Evolutionary conservation across 2,113 vertebrate genomes (phyloP).

Genomic region (Emydura subglobosa): DNA sequence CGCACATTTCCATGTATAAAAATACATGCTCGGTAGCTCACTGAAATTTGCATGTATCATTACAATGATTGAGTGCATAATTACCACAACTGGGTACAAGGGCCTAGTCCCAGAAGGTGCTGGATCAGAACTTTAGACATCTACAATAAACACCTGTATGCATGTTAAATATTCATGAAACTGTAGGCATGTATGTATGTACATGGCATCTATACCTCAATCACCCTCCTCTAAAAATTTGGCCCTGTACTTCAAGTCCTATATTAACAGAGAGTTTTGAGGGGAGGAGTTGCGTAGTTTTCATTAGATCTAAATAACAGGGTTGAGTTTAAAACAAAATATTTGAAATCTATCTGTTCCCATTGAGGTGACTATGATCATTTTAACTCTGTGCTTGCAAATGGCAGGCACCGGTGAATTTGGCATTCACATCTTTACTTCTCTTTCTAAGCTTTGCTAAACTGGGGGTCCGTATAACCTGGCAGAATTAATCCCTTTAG

Average conservation of each 20-base stretch:
- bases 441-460: conserved; percentile 13
- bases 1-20: background rate
- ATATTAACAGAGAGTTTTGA: background rate
- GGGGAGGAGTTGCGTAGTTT: background rate
- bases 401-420: background rate
- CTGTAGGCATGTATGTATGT: background rate
- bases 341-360: background rate
- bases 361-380: background rate
- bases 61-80: background rate
- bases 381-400: background rate
- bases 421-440: background rate
- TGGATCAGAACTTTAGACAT: background rate
- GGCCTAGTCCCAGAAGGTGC: background rate
- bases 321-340: background rate
- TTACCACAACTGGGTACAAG: background rate
- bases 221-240: background rate
- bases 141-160: background rate
- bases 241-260: background rate
- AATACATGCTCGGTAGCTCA: background rate
- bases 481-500: conserved; percentile 31
- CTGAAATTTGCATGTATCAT: background rate
- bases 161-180: background rate
- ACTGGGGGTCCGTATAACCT: background rate
- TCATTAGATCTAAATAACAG: background rate
- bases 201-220: background rate